Conservation (phyloP, 2,113 vertebrate genomes). For the Pseudonaja textilis region DNA sequence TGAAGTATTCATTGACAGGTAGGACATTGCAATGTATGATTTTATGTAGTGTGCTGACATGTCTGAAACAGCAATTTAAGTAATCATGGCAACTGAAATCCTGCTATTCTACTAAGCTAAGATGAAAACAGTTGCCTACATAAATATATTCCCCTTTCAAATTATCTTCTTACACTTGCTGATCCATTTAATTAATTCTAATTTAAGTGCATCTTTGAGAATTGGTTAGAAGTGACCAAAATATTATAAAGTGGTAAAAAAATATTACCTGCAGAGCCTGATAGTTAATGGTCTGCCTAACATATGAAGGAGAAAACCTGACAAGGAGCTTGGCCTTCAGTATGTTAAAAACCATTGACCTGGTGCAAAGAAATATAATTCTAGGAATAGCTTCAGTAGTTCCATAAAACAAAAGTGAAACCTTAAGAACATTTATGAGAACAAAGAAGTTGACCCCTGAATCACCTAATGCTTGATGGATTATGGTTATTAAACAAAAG, state of each 20-base stretch:
- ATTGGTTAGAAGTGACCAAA: background rate
- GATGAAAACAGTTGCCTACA: background rate
- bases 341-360: background rate
- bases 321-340: background rate
- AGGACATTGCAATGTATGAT: too few species aligned
- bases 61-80: background rate
- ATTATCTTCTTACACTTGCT: background rate
- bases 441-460: background rate
- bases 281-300: background rate
- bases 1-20: too few species aligned
- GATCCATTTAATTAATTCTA: background rate
- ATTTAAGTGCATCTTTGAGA: background rate
- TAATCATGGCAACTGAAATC: background rate
- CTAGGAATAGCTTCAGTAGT: background rate
- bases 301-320: background rate
- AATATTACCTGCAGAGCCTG: background rate
- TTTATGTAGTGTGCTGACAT: background rate
- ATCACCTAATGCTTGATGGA: background rate
- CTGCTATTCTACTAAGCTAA: background rate
- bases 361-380: background rate
- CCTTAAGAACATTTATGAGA: background rate
- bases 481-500: background rate
- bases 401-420: background rate
- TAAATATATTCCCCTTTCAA: background rate
- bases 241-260: background rate